phyloP scores from a whole-genome alignment of 2,797 vertebrate genomes.

The Myiotriccus ornatus region DNA sequence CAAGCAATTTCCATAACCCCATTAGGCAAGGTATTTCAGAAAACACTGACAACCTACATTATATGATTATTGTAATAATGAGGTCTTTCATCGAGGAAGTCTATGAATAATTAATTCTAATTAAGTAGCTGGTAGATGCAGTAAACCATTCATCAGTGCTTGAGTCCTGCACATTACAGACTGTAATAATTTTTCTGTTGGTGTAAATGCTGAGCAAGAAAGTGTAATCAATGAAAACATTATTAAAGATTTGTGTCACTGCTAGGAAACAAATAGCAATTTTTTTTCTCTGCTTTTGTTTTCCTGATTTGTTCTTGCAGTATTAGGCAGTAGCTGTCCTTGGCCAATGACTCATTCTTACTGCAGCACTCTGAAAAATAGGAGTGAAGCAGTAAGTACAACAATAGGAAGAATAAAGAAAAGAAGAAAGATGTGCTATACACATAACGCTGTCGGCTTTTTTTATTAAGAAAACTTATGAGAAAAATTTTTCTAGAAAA shows the following conservation, averaged over 20 bases:
- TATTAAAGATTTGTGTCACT: constrained; percentile 50
- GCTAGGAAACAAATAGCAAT: constrained; percentile 1
- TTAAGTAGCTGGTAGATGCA: constrained; percentile 65
- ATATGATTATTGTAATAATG: constrained; percentile 66
- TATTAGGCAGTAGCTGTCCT: neutral
- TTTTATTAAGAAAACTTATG: neutral
- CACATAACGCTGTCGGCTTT: neutral
- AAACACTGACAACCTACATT: constrained; percentile 61
- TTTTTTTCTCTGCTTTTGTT: constrained; percentile 18
- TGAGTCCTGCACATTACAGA: constrained; percentile 17
- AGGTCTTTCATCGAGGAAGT: constrained; percentile 47
- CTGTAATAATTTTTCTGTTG: constrained; percentile 45
- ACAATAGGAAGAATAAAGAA: neutral
- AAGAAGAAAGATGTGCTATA: neutral
- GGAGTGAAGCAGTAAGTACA: neutral
- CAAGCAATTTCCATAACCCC: constrained; percentile 47
- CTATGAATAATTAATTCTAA: constrained; percentile 76
- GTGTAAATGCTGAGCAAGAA: constrained; percentile 30
- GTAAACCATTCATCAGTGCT: constrained; percentile 51
- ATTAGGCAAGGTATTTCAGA: constrained; percentile 65
- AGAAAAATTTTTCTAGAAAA: neutral
- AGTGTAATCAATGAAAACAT: constrained; percentile 55
- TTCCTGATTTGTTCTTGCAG: constrained; percentile 3
- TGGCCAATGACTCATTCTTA: neutral
- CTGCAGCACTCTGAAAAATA: neutral